Percentiles rank a stretch among this genome's conserved stretches.
Conservation (phyloP, 2,797 vertebrate genomes). For the Acrocephalus scirpaceus region DNA sequence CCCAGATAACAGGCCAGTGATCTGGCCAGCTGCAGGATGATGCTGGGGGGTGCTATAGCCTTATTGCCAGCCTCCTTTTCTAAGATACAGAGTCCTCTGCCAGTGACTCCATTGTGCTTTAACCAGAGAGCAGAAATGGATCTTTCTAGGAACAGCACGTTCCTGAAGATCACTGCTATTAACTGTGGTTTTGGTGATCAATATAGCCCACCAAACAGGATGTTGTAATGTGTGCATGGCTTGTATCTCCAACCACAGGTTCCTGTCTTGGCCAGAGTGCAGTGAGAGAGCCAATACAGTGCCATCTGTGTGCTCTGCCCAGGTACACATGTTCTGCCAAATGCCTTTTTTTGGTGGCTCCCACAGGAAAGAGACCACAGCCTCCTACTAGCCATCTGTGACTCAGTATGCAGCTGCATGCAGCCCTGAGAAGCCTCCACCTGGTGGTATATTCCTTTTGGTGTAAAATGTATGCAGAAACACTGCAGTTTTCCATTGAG, state of each 20-base stretch:
- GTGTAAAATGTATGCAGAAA: background rate
- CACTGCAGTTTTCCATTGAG: background rate
- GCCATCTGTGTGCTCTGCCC: background rate
- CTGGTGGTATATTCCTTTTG: background rate
- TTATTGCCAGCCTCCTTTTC: background rate
- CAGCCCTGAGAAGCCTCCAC: background rate
- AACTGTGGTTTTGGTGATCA: background rate
- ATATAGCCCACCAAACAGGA: background rate
- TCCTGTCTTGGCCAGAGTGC: accelerated
- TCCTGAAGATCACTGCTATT: background rate
- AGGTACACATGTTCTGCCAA: no score
- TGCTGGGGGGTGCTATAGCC: background rate
- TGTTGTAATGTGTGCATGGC: background rate
- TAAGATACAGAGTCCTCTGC: background rate
- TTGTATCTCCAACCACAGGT: background rate
- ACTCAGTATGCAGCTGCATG: background rate
- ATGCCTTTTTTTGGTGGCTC: background rate
- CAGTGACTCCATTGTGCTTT: background rate
- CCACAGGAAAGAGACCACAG: background rate
- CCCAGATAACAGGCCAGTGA: background rate
- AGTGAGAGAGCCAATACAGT: background rate
- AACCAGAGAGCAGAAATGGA: background rate
- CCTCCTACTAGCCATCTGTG: background rate
- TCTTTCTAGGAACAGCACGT: accelerated
- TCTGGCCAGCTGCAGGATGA: background rate